Evolutionary conservation across 2,888 invertebrate species (phyloP).

Genomic region (Dicyrtoma fusca): DNA sequence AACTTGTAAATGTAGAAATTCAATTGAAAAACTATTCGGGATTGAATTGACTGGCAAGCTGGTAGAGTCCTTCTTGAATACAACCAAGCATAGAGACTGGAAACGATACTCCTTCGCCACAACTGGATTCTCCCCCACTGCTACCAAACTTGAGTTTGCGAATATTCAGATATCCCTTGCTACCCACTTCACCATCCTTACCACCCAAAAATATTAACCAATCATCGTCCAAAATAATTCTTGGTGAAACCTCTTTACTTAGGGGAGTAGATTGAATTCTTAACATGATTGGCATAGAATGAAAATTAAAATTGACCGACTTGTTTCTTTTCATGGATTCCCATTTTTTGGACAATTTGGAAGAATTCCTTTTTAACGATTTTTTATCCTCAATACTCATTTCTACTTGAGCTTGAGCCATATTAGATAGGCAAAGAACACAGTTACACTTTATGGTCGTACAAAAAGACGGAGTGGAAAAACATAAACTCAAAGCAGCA

Average conservation of each 20-base stretch:
- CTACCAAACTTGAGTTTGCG: neutral
- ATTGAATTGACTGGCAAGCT: neutral
- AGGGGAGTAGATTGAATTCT: slow-evolving; percentile 7
- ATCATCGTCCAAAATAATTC: slow-evolving; percentile 8
- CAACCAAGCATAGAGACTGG: neutral
- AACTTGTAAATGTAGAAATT: too few relatives aligned
- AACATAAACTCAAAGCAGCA: too few relatives aligned
- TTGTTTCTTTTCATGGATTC: too few relatives aligned
- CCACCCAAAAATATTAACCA: slow-evolving; percentile 10
- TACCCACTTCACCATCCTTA: neutral
- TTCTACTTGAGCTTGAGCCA: neutral
- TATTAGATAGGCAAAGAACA: neutral
- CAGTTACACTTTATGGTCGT: slow-evolving; percentile 17
- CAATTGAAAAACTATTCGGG: too few relatives aligned
- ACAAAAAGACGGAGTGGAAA: neutral
- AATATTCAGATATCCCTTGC: neutral
- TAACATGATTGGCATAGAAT: slow-evolving; percentile 5
- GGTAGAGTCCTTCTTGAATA: neutral
- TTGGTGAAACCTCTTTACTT: neutral
- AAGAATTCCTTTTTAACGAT: too few relatives aligned
- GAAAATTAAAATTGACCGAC: neutral
- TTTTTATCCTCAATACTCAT: too few relatives aligned
- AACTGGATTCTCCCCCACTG: neutral
- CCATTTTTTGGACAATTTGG: too few relatives aligned
- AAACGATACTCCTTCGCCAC: neutral